Evolutionary conservation across 2,797 vertebrate species (phyloP).

Genomic region (Coreius guichenoti): DNA sequence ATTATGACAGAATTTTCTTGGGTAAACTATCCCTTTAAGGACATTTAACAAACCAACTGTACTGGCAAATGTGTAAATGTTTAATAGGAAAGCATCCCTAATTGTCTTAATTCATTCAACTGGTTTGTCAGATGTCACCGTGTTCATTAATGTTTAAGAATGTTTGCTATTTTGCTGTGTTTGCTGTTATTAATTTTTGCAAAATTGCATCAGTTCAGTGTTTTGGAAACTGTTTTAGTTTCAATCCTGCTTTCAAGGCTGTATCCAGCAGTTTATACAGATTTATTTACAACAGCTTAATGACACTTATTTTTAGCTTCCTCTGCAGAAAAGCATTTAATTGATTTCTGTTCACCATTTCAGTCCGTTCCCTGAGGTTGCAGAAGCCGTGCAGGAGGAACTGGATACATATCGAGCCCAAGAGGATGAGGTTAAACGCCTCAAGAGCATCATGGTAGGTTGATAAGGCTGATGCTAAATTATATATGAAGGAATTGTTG

Average conservation of each 20-base stretch:
- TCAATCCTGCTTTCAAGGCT: neutral
- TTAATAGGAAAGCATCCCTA: constrained; percentile 1
- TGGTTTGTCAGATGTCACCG: neutral
- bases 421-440: constrained; percentile 95
- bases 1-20: neutral
- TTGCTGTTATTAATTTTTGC: neutral
- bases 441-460: constrained; percentile 97
- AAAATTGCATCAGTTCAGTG: neutral
- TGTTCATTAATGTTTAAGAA: neutral
- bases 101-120: constrained; percentile 1
- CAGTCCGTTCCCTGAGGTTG: constrained; percentile 98
- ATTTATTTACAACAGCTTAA: neutral
- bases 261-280: neutral
- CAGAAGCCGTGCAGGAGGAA: constrained; percentile 95
- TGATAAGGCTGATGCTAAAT: neutral
- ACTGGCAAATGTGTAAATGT: neutral
- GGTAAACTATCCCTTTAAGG: constrained; percentile 3
- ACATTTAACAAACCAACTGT: neutral
- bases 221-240: neutral
- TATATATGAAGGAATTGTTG: constrained; percentile 9
- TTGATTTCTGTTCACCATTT: constrained; percentile 57
- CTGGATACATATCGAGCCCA: constrained; percentile 94
- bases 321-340: constrained; percentile 28
- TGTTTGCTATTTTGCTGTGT: neutral
- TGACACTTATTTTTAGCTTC: constrained; percentile 5